A percentile compares a stretch with the other conserved stretches of the same genome.
phyloP scores from a whole-genome alignment of 2,888 invertebrate species.

The Ommatoiulus sabulosus region DNA sequence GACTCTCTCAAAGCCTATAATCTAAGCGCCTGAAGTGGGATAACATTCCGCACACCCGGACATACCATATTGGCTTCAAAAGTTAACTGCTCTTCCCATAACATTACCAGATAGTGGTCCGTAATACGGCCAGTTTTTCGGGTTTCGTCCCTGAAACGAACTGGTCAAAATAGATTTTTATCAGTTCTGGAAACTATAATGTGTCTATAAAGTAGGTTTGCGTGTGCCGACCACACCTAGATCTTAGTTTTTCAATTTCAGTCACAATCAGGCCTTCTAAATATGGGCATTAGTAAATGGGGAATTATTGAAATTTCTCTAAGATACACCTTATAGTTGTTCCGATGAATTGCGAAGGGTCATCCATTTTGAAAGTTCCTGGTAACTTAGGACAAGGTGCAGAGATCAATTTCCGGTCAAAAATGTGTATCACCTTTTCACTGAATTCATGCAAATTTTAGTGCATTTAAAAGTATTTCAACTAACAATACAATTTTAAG shows the following conservation, averaged over 20 bases:
- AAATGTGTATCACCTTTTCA: background rate
- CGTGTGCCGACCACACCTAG: slow-evolving; percentile 30
- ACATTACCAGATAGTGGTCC: slow-evolving; percentile 24
- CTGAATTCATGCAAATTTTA: too few species aligned
- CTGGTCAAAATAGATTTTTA: slow-evolving; percentile 35
- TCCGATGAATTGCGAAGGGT: background rate
- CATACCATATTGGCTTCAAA: slow-evolving; percentile 4
- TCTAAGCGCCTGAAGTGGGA: background rate
- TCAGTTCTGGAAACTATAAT: slow-evolving; percentile 38
- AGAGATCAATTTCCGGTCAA: background rate
- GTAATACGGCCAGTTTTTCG: background rate
- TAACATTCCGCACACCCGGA: slow-evolving; percentile 38
- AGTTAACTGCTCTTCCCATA: slow-evolving; percentile 1
- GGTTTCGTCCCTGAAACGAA: slow-evolving; percentile 43
- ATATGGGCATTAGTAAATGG: background rate
- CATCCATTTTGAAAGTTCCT: background rate
- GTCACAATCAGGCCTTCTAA: background rate
- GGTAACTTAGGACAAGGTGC: background rate
- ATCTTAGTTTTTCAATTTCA: background rate
- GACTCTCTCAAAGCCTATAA: background rate
- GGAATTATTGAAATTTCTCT: background rate
- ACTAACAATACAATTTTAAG: too few species aligned
- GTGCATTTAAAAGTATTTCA: too few species aligned
- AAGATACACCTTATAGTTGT: background rate
- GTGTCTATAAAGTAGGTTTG: slow-evolving; percentile 47